These are phyloP conservation scores for Grapholita molesta DNA, from an alignment of 1,140 invertebrate genomes.

Conservation along the genomic window DNA sequence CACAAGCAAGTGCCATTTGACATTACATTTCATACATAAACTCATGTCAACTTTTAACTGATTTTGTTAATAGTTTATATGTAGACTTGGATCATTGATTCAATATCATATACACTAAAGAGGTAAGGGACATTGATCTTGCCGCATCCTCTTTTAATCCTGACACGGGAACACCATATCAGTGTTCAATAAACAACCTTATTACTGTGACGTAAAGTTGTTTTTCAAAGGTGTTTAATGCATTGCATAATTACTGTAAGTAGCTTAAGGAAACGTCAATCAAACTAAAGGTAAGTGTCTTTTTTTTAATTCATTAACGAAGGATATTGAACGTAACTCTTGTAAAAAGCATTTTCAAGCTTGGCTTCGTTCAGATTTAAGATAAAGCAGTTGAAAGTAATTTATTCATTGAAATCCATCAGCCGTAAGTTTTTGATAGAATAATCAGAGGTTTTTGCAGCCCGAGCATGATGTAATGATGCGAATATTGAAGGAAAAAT, in stretches of 20 bases:
- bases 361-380: background rate
- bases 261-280: slow-evolving; percentile 12
- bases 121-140: background rate
- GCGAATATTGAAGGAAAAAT: no score
- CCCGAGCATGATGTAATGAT: background rate
- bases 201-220: background rate
- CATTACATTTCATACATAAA: background rate
- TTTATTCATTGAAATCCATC: background rate
- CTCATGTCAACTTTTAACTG: background rate
- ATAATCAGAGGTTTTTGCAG: background rate
- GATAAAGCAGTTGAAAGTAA: background rate
- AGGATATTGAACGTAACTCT: slow-evolving; percentile 4
- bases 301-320: slow-evolving; percentile 14
- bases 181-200: background rate
- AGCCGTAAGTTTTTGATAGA: background rate
- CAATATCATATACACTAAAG: background rate
- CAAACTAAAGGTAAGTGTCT: slow-evolving; percentile 9
- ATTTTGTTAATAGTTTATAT: background rate
- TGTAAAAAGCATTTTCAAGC: background rate
- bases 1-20: background rate
- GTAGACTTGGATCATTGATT: background rate
- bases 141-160: slow-evolving; percentile 3
- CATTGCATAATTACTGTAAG: slow-evolving; percentile 1
- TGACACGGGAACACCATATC: background rate
- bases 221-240: background rate